Evolutionary conservation across 2,113 vertebrate genomes (phyloP).

Genomic region (Sisor rabdophorus): DNA sequence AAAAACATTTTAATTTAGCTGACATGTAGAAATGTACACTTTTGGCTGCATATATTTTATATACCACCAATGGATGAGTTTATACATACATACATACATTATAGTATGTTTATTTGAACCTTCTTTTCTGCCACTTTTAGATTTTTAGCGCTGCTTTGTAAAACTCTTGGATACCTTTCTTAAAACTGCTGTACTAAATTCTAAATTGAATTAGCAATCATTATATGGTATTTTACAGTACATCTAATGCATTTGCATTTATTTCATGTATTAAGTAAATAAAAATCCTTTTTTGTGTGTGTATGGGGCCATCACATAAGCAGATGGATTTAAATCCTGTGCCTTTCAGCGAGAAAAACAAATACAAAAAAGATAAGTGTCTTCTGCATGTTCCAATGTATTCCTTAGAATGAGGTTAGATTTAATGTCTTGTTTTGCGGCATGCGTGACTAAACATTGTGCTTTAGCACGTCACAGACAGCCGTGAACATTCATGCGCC

Average conservation of each 20-base stretch:
- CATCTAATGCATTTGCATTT: neutral
- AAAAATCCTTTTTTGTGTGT: neutral
- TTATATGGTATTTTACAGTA: neutral
- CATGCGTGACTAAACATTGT: constrained; percentile 49
- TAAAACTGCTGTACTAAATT: neutral
- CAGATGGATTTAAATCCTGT: neutral
- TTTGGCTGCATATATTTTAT: too few species aligned
- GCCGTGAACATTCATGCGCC: constrained; percentile 47
- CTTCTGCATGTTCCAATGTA: neutral
- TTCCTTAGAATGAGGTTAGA: constrained; percentile 33
- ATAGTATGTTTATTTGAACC: neutral
- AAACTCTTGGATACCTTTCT: neutral
- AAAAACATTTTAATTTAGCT: neutral
- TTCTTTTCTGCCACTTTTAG: neutral
- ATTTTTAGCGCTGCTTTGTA: neutral
- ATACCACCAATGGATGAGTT: too few species aligned
- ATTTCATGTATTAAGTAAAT: constrained; percentile 1
- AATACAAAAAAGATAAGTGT: neutral
- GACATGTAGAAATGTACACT: neutral
- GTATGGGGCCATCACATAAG: neutral
- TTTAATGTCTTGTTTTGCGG: constrained; percentile 41
- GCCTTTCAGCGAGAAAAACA: neutral
- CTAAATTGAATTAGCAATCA: neutral
- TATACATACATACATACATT: too few species aligned
- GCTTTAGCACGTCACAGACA: constrained; percentile 25